Conservation (phyloP, 2,113 vertebrate genomes). For the Urocitellus parryii region DNA sequence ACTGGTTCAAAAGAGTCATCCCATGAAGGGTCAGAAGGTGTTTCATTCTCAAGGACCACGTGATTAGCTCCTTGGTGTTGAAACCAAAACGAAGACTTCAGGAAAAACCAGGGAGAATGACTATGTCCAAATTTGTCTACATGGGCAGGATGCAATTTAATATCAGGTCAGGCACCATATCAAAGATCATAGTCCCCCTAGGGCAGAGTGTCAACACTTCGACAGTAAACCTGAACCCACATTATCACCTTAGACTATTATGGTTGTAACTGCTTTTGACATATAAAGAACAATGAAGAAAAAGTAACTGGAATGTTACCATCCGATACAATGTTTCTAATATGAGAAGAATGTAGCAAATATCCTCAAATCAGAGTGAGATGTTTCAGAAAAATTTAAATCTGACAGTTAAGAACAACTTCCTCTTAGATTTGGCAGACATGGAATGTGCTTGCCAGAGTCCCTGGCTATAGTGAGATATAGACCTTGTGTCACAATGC, state of each 20-base stretch:
- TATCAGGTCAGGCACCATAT: background rate
- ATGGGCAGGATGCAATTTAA: background rate
- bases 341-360: background rate
- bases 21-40: constrained; percentile 73
- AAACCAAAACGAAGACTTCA: constrained; percentile 93
- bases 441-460: background rate
- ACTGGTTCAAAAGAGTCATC: constrained; percentile 88
- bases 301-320: background rate
- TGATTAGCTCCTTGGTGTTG: constrained; percentile 80
- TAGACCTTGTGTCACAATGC: background rate
- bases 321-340: background rate
- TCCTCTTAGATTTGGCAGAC: background rate
- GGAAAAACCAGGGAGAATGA: constrained; percentile 90
- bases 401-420: background rate
- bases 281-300: background rate
- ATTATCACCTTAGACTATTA: background rate
- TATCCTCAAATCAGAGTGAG: background rate
- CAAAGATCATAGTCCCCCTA: too few relatives aligned
- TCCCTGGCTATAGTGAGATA: background rate
- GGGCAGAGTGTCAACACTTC: background rate
- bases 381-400: background rate
- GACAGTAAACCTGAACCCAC: background rate
- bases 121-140: constrained; percentile 91
- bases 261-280: background rate
- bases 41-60: constrained; percentile 82